phyloP scores from a whole-genome alignment of 2,797 vertebrate species.

The Halcyon smyrnensis region DNA sequence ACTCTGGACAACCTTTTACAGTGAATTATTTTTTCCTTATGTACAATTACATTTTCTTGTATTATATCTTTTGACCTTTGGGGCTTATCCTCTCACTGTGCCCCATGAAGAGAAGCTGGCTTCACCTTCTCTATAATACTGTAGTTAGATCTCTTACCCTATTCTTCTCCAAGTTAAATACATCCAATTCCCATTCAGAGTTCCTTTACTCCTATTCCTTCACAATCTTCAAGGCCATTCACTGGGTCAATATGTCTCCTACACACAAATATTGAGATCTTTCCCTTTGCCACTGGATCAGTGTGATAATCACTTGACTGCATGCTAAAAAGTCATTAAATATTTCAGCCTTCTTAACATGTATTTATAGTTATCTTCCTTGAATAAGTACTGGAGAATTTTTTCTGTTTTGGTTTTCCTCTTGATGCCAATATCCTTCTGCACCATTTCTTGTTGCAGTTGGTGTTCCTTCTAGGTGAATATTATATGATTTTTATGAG shows the following conservation, averaged over 20 bases:
- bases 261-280: neutral
- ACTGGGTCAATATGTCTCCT: neutral
- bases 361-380: neutral
- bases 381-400: neutral
- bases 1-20: neutral
- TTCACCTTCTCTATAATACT: neutral
- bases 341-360: neutral
- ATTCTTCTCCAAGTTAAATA: neutral
- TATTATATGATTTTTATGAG: neutral
- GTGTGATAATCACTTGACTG: neutral
- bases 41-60: neutral
- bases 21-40: neutral
- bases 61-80: neutral
- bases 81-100: neutral
- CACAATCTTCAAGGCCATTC: neutral
- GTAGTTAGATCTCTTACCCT: neutral
- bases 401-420: neutral
- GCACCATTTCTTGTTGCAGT: neutral
- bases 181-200: neutral
- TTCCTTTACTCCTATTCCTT: neutral
- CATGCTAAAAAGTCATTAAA: neutral
- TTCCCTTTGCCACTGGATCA: neutral
- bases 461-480: neutral
- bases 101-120: neutral
- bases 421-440: neutral